Conservation (phyloP, 2,797 vertebrate species). For the Girardinus metallicus region DNA sequence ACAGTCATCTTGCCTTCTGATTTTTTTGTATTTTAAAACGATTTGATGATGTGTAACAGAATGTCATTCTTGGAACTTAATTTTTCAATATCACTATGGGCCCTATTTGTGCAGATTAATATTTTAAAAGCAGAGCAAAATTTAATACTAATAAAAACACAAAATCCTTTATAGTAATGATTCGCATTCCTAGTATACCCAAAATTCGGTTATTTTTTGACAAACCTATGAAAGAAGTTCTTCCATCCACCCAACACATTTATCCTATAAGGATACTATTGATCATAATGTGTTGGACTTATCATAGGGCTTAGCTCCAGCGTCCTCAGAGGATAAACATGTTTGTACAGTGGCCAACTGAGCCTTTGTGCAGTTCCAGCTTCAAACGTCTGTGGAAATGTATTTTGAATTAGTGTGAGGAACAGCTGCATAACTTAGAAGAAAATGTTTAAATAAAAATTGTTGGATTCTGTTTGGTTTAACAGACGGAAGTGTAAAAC, state of each 20-base stretch:
- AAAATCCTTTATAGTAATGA: not conserved
- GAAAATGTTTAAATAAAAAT: not conserved
- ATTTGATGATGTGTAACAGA: not conserved
- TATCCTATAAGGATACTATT: no score
- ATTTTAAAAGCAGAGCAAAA: not conserved
- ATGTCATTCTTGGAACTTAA: not conserved
- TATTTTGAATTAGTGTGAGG: not conserved
- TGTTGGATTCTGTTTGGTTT: not conserved
- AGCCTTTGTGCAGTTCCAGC: no score
- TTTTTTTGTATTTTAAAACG: not conserved
- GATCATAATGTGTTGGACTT: no score
- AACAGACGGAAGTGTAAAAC: slow-evolving; percentile 1
- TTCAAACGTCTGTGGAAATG: not conserved
- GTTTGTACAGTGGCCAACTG: no score
- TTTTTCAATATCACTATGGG: not conserved
- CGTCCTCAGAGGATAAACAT: no score
- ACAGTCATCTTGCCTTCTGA: not conserved
- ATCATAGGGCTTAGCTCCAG: no score
- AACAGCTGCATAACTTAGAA: not conserved
- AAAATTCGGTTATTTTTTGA: not conserved
- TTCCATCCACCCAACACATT: no score
- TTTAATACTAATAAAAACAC: no score
- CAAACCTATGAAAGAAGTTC: no score
- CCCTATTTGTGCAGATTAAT: not conserved
- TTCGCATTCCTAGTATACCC: not conserved